These are phyloP conservation scores for Tupaia chinensis DNA, from an alignment of 2,113 vertebrate species.

Conservation along the genomic window DNA sequence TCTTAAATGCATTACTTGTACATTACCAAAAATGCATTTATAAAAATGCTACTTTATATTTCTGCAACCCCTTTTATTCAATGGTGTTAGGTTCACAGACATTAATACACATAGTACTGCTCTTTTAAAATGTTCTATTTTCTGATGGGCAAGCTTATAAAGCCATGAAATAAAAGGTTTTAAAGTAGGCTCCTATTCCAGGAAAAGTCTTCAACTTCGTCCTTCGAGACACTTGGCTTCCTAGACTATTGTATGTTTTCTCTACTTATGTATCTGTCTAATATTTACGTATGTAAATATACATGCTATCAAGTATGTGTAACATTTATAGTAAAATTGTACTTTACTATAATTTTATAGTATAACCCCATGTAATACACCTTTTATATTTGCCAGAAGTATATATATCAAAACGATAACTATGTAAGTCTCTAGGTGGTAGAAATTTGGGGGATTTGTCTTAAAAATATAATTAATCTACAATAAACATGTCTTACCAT, in stretches of 20 bases:
- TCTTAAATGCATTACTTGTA: neutral
- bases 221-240: neutral
- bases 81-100: neutral
- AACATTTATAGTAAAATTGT: neutral
- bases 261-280: neutral
- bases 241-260: neutral
- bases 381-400: neutral
- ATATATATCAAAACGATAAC: conserved; percentile 20
- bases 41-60: neutral
- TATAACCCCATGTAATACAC: no score
- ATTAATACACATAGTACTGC: neutral
- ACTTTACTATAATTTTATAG: no score
- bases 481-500: neutral
- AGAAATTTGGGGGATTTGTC: neutral
- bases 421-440: neutral
- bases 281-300: neutral
- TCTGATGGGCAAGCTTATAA: neutral
- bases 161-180: neutral
- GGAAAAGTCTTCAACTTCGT: neutral
- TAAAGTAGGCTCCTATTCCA: neutral
- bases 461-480: neutral
- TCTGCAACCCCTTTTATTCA: neutral
- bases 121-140: neutral
- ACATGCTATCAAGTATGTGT: neutral
- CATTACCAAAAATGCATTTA: neutral